Evolutionary conservation across 2,797 vertebrate species (phyloP).

Genomic region (Tangara arthus): DNA sequence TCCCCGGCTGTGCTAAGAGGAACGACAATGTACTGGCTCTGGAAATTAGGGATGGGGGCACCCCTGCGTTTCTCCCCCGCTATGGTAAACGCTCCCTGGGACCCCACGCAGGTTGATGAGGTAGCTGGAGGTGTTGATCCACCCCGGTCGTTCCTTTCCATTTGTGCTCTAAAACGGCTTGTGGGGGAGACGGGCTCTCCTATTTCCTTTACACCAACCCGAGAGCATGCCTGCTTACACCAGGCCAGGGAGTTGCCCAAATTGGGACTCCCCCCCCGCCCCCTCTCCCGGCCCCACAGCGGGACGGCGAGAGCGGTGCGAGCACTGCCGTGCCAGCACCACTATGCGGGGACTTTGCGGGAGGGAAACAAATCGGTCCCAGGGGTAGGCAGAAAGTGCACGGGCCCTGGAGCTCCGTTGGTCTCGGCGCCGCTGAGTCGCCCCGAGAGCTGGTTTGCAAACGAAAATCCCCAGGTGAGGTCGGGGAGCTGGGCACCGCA

Average conservation of each 20-base stretch:
- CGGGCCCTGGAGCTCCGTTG: neutral
- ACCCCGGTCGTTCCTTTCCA: neutral
- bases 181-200: accelerated
- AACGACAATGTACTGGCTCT: accelerated
- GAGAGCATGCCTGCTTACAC: neutral
- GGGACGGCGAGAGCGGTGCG: no score
- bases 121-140: neutral
- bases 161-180: neutral
- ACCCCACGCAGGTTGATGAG: neutral
- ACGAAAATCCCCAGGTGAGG: neutral
- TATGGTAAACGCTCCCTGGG: neutral
- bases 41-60: neutral
- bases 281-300: neutral
- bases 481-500: accelerated
- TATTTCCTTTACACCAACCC: neutral
- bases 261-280: accelerated
- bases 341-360: accelerated
- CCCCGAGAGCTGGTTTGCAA: neutral
- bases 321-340: neutral
- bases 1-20: neutral
- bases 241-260: neutral
- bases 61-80: accelerated
- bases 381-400: no score
- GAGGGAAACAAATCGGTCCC: neutral
- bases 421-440: accelerated